phyloP scores from a whole-genome alignment of 2,797 vertebrate genomes.

The Rhynchotus rufescens region DNA sequence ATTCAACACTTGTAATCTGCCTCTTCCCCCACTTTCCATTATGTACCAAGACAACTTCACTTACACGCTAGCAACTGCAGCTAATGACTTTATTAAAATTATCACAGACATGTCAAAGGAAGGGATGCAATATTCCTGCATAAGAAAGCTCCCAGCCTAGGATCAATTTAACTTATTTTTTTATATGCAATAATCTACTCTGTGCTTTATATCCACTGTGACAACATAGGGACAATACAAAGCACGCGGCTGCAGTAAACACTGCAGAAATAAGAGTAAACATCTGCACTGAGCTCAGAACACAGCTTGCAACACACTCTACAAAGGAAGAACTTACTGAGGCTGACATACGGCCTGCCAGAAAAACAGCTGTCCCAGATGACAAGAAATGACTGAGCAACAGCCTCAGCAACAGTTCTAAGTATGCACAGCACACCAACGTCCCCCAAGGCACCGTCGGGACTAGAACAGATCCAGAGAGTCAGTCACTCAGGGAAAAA shows the following conservation, averaged over 20 bases:
- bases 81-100: not conserved
- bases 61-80: not conserved
- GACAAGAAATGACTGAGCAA: not conserved
- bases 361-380: not conserved
- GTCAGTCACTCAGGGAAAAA: not conserved
- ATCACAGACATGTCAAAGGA: not conserved
- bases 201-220: not conserved
- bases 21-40: not conserved
- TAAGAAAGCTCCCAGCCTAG: not conserved
- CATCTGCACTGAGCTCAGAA: not conserved
- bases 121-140: not conserved
- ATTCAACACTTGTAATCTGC: not conserved
- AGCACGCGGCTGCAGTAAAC: not conserved
- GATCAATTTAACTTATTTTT: not conserved
- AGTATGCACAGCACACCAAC: rapidly evolving
- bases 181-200: no score
- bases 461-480: not conserved
- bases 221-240: not conserved
- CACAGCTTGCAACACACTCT: not conserved
- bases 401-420: not conserved
- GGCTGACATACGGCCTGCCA: not conserved
- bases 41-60: not conserved
- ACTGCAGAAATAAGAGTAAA: not conserved
- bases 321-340: not conserved
- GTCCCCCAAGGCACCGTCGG: not conserved